Conservation (phyloP, 64 coral and sea anemone species). For the Astreopora myriophthalma region DNA sequence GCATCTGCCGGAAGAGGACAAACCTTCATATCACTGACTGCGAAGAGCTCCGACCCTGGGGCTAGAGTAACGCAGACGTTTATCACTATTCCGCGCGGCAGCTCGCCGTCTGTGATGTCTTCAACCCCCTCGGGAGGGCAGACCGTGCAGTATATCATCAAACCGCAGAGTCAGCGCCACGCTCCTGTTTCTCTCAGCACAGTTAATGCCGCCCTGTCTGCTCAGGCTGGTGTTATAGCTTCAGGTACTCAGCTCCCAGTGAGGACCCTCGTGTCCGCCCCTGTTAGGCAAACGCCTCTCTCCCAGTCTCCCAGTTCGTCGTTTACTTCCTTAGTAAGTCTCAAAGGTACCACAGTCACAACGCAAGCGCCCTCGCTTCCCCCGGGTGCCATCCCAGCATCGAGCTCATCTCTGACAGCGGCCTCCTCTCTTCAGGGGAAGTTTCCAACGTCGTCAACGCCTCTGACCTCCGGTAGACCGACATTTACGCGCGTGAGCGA, state of each 20-base stretch:
- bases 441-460: background rate
- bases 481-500: conserved; percentile 16
- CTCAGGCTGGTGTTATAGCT: conserved; percentile 9
- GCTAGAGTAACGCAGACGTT: conserved; percentile 66
- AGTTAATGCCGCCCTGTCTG: conserved; percentile 23
- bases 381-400: background rate
- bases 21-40: conserved; percentile 79
- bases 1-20: conserved; percentile 58
- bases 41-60: conserved; percentile 48
- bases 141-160: conserved; percentile 87
- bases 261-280: conserved; percentile 1
- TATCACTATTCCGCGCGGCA: conserved; percentile 68
- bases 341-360: conserved; percentile 43
- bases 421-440: conserved; percentile 8
- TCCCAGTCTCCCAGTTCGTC: conserved; percentile 53
- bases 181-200: conserved; percentile 45
- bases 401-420: background rate
- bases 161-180: conserved; percentile 86
- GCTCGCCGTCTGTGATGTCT: conserved; percentile 68
- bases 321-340: conserved; percentile 55
- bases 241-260: background rate
- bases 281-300: conserved; percentile 41
- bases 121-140: conserved; percentile 34
- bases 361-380: conserved; percentile 30
- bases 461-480: conserved; percentile 16